Evolutionary conservation across 2,797 vertebrate species (phyloP).

Genomic region (Lepilemur ruficaudatus): DNA sequence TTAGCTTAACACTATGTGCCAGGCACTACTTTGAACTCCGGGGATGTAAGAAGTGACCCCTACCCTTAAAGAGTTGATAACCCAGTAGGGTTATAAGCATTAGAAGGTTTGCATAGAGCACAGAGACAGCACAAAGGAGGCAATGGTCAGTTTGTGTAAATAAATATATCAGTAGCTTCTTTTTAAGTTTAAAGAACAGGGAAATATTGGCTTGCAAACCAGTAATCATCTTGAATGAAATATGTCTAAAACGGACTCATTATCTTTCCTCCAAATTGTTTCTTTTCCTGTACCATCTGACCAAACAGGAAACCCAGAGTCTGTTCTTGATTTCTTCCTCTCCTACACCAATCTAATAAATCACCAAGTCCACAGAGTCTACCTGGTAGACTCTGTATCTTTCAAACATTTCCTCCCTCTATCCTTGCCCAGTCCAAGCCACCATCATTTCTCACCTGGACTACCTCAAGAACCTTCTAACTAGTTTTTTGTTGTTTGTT

Average conservation of each 20-base stretch:
- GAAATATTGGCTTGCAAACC: background rate
- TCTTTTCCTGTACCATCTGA: background rate
- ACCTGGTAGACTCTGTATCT: background rate
- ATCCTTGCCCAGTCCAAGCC: background rate
- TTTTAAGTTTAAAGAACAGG: conserved; percentile 3
- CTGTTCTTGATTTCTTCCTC: background rate
- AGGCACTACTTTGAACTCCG: background rate
- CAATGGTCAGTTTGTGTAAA: background rate
- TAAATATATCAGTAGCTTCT: background rate
- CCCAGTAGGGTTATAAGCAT: background rate
- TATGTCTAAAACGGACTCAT: background rate
- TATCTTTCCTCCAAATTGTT: background rate
- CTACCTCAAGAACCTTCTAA: background rate
- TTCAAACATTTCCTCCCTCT: background rate
- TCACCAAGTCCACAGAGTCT: background rate
- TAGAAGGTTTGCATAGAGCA: background rate
- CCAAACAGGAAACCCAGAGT: background rate
- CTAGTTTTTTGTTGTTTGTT: background rate
- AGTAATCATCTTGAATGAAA: conserved; percentile 7
- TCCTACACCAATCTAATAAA: background rate
- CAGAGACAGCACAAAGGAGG: background rate
- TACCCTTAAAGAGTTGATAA: background rate
- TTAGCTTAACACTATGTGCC: background rate
- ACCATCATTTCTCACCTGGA: background rate
- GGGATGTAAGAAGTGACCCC: background rate